Percentiles rank a stretch among this genome's conserved stretches.
Conservation (phyloP, 35 echinoderm and acorn worm genomes). For the Ophiothrix spiculata region DNA sequence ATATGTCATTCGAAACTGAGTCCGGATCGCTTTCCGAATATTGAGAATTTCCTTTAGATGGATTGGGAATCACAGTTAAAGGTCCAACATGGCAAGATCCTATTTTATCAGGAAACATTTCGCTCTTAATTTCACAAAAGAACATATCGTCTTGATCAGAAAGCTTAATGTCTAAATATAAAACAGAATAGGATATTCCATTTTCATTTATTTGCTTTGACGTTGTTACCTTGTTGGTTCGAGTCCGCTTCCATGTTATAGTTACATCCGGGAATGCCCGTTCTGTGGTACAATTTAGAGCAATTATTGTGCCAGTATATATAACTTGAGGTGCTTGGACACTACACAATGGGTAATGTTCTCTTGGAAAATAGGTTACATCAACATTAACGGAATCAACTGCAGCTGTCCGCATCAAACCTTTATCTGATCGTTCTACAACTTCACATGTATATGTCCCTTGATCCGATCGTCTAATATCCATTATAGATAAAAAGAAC, state of each 20-base stretch:
- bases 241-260: background rate
- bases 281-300: background rate
- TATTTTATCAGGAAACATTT: background rate
- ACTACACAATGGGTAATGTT: background rate
- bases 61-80: background rate
- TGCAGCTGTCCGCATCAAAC: background rate
- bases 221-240: background rate
- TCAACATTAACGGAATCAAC: background rate
- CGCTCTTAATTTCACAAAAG: background rate
- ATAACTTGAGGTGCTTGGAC: background rate
- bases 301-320: background rate
- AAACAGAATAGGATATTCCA: background rate
- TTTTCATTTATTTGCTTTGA: background rate
- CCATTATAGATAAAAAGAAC: background rate
- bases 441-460: background rate
- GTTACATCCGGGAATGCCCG: background rate
- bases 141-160: background rate
- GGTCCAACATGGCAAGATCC: background rate
- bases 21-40: background rate
- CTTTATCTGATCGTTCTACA: background rate
- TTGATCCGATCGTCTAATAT: background rate
- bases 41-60: background rate
- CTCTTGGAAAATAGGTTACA: background rate
- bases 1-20: too few species aligned
- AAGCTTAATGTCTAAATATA: background rate